A percentile compares a stretch with the other conserved stretches of the same genome.
These are phyloP conservation scores for Serripes groenlandicus DNA, from an alignment of 2,888 invertebrate genomes.

Conservation along the genomic window DNA sequence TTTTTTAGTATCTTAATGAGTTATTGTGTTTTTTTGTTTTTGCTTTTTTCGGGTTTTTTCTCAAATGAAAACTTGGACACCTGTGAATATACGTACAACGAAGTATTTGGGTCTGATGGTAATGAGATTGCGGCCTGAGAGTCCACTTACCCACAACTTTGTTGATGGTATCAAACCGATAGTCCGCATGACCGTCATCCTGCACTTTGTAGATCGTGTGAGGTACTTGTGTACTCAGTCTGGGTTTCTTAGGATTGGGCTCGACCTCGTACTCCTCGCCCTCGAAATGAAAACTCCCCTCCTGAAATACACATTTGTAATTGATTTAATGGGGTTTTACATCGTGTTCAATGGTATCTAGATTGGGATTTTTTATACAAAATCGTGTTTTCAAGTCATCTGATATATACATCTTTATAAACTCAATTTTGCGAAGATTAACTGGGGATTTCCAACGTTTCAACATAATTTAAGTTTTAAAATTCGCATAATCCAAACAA, in stretches of 20 bases:
- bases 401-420: too few relatives aligned
- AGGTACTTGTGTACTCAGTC: not conserved
- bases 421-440: too few relatives aligned
- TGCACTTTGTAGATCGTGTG: slow-evolving; percentile 19
- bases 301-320: slow-evolving; percentile 8
- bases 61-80: too few relatives aligned
- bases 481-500: too few relatives aligned
- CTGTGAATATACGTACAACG: too few relatives aligned
- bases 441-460: too few relatives aligned
- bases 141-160: not conserved
- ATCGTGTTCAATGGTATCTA: not conserved
- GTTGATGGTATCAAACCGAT: not conserved
- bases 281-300: slow-evolving; percentile 13
- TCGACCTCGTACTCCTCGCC: slow-evolving; percentile 23
- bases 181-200: not conserved
- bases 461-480: too few relatives aligned
- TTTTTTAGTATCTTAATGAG: too few relatives aligned
- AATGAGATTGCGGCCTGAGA: not conserved
- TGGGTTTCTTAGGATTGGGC: slow-evolving; percentile 19
- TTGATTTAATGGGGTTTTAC: not conserved
- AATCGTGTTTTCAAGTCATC: too few relatives aligned
- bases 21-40: too few relatives aligned
- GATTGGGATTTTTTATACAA: not conserved
- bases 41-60: too few relatives aligned
- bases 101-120: too few relatives aligned